Evolutionary conservation across 1,140 invertebrate species (phyloP), one percentile per base, ranked within the genome.

Genomic region (Caenorhabditis inopinata): DNA sequence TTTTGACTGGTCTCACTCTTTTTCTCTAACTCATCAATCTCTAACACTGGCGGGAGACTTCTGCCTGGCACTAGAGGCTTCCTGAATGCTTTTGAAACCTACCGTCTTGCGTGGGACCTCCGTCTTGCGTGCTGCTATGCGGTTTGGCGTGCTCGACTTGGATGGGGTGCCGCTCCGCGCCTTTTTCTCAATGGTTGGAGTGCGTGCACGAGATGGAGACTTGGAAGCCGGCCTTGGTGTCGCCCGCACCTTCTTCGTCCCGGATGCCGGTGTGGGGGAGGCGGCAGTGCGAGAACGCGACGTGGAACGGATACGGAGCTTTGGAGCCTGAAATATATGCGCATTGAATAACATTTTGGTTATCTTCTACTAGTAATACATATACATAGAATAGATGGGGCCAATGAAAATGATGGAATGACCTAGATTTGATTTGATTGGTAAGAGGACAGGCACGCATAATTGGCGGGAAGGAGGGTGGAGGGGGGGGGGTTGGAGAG

Each of bases 361-460:
- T 42, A 5, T 42, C 14, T 7, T 7, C 14, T 42, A 14, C 38
- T 14, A 42, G 14, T 42, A 42, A 14, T 7, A 14, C 5, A 14
- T 5, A 42, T 7, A 5, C 38, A 14, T 42, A 42, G 5, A 42
- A 42, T 42, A 58, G 7, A 58, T 29, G 27, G 25, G 27, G 7
- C 25, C n/a, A n/a, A 32, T 58, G 51, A 58, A 58, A 68, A 18
- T 18, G 51, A 25, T 38, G 9, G 58, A 38, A 38, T 68, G 58
- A 68, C 58, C 58, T 68, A 68, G 32, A 68, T 68, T 68, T 68
- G 58, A 68, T 68, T 68, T 68, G 58, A 68, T 68, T 68, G 58
- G 58, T 68, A 68, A 68, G 25, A 38, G 32, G 58, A 38, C 27
- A 7, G 58, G n/a, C 32, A 32, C 1, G 53, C 27, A 38, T 68